Evolutionary conservation across 2,113 vertebrate genomes (phyloP).

Genomic region (Callopanchax toddi): DNA sequence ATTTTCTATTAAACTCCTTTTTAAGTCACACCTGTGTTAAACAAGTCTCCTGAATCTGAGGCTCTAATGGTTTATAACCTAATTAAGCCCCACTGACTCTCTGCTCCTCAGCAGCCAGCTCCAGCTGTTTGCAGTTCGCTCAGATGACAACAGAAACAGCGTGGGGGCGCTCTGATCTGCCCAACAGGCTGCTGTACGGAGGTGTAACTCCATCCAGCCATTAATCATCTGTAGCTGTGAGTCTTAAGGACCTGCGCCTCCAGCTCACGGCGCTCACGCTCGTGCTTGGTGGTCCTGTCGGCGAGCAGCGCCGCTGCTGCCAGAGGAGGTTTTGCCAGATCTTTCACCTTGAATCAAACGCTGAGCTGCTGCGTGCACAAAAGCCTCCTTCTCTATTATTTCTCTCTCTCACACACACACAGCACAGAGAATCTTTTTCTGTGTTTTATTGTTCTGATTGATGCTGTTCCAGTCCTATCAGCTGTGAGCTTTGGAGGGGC

Average conservation of each 20-base stretch:
- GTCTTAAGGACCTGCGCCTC: conserved; percentile 48
- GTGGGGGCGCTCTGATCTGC: conserved; percentile 58
- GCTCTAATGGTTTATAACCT: conserved; percentile 8
- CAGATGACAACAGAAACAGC: conserved; percentile 37
- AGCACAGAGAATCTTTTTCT: conserved; percentile 39
- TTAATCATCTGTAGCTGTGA: conserved; percentile 69
- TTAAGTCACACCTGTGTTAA: too few relatives aligned
- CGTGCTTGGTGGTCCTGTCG: conserved; percentile 75
- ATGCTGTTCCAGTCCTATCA: conserved; percentile 44
- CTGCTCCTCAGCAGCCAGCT: conserved; percentile 5
- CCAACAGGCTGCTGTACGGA: conserved; percentile 19
- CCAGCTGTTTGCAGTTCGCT: conserved; percentile 31
- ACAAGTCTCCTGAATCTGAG: background rate
- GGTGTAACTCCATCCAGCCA: conserved; percentile 61
- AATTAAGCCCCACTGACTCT: conserved; percentile 21
- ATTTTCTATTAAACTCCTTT: too few relatives aligned
- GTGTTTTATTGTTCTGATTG: conserved; percentile 55
- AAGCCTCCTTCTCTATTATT: conserved; percentile 37
- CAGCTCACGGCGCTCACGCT: conserved; percentile 53
- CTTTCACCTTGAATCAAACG: conserved; percentile 63
- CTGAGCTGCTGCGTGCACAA: conserved; percentile 41
- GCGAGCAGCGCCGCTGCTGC: conserved; percentile 26
- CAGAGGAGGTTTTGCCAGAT: conserved; percentile 46
- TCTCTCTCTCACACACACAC: conserved; percentile 8
- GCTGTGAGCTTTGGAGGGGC: conserved; percentile 34